A percentile compares a stretch with the other conserved stretches of the same genome.
These are phyloP conservation scores for Athripsodes cinereus DNA, from an alignment of 2,888 invertebrate species.

Conservation along the genomic window DNA sequence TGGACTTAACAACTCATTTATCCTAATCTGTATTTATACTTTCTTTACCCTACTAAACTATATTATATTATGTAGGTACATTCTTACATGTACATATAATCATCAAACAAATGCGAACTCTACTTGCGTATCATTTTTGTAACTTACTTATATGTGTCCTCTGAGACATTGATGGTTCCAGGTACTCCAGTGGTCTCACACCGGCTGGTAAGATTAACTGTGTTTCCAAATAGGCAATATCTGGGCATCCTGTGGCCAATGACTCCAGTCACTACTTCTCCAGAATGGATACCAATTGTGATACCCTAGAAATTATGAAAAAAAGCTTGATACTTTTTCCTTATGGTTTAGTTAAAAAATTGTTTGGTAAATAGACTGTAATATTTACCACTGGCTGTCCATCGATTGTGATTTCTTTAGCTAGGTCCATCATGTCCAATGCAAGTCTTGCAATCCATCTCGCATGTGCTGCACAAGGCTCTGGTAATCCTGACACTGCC, in stretches of 20 bases:
- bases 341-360: too few species aligned
- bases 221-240: conserved; percentile 90
- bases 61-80: too few species aligned
- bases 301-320: conserved; percentile 39
- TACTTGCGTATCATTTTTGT: too few species aligned
- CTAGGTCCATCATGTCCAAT: conserved; percentile 92
- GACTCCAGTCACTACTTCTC: conserved; percentile 91
- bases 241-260: conserved; percentile 93
- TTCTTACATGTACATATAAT: too few species aligned
- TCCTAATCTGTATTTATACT: too few species aligned
- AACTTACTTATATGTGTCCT: conserved; percentile 80
- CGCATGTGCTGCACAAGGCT: conserved; percentile 84
- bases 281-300: conserved; percentile 90
- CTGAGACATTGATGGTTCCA: conserved; percentile 86
- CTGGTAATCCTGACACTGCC: conserved; percentile 94
- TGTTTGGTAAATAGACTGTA: too few species aligned
- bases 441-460: conserved; percentile 86
- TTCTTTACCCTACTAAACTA: too few species aligned
- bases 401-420: conserved; percentile 80
- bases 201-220: conserved; percentile 87
- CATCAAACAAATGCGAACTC: too few species aligned
- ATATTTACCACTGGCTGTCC: conserved; percentile 80
- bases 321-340: too few species aligned
- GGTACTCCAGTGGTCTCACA: conserved; percentile 89
- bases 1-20: too few species aligned